Conservation (phyloP, 2,888 invertebrate species). For the Drosophila neotestacea region DNA sequence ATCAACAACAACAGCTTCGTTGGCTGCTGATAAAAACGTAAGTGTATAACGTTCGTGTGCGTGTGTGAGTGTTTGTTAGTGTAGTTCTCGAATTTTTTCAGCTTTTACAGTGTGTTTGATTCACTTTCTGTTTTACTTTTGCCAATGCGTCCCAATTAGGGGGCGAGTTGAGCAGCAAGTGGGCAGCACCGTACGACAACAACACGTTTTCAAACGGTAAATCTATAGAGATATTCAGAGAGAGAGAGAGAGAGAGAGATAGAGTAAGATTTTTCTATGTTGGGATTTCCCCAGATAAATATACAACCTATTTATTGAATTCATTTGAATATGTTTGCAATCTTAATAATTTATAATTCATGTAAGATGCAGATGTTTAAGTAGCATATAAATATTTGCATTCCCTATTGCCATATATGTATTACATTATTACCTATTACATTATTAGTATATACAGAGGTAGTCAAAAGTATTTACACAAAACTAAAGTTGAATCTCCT, state of each 20-base stretch:
- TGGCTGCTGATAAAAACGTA: conserved; percentile 74
- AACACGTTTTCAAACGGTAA: not conserved
- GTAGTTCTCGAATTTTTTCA: conserved; percentile 40
- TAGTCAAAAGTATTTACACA: no score
- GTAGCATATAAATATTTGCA: not conserved
- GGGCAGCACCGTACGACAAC: conserved; percentile 6
- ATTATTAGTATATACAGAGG: no score
- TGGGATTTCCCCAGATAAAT: not conserved
- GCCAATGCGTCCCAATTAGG: conserved; percentile 7
- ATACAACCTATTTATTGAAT: no score
- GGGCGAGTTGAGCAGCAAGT: conserved; percentile 15
- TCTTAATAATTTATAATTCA: not conserved
- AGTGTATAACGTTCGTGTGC: conserved; percentile 43
- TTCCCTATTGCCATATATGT: no score
- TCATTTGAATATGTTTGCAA: not conserved
- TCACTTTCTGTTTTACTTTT: conserved; percentile 40
- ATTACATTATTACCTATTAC: no score
- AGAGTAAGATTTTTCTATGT: not conserved
- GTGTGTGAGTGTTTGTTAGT: conserved; percentile 19
- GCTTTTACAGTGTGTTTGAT: conserved; percentile 37
- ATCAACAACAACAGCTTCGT: conserved; percentile 15
- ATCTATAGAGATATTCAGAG: not conserved
- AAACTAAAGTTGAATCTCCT: no score
- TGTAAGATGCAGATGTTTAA: not conserved
- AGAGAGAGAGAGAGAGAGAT: not conserved